phyloP scores from a whole-genome alignment of 1,140 invertebrate genomes.

The Dendroctonus ponderosae region DNA sequence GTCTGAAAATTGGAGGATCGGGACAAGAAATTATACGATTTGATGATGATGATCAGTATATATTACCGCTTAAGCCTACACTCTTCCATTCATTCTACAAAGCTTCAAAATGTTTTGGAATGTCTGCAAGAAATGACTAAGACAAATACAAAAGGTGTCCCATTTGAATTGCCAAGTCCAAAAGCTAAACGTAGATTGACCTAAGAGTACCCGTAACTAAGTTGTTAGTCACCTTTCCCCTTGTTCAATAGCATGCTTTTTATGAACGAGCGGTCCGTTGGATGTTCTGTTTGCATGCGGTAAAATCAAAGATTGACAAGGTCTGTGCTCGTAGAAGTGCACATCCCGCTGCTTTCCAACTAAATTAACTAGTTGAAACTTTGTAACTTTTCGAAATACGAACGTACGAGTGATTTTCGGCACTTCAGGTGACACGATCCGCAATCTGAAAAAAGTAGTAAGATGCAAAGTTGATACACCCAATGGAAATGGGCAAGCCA shows the following conservation, averaged over 20 bases:
- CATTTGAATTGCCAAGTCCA: no score
- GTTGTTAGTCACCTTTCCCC: conserved; percentile 24
- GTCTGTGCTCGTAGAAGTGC: conserved; percentile 20
- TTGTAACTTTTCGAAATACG: conserved; percentile 31
- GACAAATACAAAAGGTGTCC: no score
- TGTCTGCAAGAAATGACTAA: no score
- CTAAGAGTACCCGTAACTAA: background rate
- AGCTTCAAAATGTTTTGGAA: no score
- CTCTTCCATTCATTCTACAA: no score
- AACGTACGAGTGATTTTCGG: conserved; percentile 28
- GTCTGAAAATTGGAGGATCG: no score
- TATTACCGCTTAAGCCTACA: no score
- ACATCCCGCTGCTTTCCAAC: conserved; percentile 34
- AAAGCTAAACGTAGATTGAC: no score
- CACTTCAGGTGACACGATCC: conserved; percentile 13
- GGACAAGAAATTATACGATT: no score
- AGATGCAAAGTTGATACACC: no score
- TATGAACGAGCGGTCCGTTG: background rate
- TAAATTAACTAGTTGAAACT: conserved; percentile 30
- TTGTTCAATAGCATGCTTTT: conserved; percentile 1
- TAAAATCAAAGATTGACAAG: conserved; percentile 24
- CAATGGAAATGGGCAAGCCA: no score
- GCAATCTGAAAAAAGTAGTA: conserved; percentile 18
- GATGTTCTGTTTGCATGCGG: conserved; percentile 14
- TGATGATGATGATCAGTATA: no score